These are phyloP conservation scores for Anguilla japonica DNA, from an alignment of 2,113 vertebrate genomes.

Conservation along the genomic window DNA sequence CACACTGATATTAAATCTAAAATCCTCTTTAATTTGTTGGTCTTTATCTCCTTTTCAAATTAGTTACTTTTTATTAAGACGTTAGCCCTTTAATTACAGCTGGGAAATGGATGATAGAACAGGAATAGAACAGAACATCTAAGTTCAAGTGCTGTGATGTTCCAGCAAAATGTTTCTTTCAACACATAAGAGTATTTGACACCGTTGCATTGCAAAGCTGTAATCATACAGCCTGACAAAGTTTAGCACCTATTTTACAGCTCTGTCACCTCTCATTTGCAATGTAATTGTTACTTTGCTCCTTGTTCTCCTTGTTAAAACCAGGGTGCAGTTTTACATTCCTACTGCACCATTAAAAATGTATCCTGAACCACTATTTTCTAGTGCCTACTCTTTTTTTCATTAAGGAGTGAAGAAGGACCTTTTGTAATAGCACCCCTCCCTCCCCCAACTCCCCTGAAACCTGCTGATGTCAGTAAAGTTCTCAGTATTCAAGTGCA, in stretches of 20 bases:
- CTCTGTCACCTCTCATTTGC: not conserved
- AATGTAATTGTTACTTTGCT: not conserved
- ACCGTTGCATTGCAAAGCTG: not conserved
- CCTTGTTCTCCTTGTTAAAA: not conserved
- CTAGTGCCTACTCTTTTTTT: not conserved
- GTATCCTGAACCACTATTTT: not conserved
- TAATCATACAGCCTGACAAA: not conserved
- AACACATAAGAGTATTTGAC: not conserved
- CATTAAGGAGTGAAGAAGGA: not conserved
- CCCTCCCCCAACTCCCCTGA: not conserved
- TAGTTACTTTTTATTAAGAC: not conserved
- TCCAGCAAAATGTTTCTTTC: not conserved
- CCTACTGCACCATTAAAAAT: not conserved
- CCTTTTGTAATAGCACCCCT: not conserved
- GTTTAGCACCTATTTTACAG: not conserved
- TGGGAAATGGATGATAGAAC: not conserved
- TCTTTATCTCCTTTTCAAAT: not conserved
- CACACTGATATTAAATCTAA: too few relatives aligned
- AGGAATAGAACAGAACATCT: not conserved
- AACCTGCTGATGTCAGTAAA: not conserved
- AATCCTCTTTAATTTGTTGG: not conserved
- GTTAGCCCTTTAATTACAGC: not conserved
- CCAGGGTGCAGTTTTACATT: not conserved
- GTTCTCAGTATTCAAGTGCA: not conserved
- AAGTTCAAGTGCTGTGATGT: not conserved